Evolutionary conservation across 2,113 vertebrate genomes (phyloP).

Genomic region (Ailurus styani): DNA sequence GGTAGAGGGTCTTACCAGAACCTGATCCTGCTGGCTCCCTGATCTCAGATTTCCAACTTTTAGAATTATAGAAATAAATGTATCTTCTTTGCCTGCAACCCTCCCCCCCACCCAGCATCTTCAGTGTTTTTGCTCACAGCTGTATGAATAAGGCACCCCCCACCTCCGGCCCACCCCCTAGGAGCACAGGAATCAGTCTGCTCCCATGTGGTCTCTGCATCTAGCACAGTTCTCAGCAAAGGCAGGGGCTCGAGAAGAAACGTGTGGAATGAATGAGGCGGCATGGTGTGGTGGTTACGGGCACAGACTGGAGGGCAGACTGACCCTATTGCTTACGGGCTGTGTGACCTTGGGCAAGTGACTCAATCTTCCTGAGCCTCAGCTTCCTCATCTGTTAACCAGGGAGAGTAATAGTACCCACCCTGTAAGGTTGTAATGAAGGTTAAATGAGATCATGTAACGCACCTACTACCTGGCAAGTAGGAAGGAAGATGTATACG

Average conservation of each 20-base stretch:
- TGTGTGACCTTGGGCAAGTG: not conserved
- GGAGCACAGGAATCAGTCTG: not conserved
- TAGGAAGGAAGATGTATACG: not conserved
- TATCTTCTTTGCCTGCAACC: not conserved
- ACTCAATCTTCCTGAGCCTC: not conserved
- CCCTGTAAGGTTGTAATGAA: not conserved
- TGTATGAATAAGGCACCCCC: not conserved
- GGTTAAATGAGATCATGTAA: not conserved
- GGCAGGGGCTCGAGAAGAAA: not conserved
- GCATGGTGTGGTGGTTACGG: accelerated
- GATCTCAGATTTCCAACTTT: not conserved
- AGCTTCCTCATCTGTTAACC: not conserved
- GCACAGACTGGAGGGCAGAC: not conserved
- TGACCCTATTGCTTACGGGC: not conserved
- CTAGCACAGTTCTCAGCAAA: not conserved
- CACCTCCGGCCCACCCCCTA: accelerated
- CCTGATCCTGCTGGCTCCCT: not conserved
- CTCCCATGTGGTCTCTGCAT: not conserved
- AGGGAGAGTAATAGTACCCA: not conserved
- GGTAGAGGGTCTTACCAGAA: not conserved
- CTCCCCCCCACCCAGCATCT: not conserved
- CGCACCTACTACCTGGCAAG: not conserved
- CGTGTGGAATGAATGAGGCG: not conserved
- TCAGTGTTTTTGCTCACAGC: not conserved
- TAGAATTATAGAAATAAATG: not conserved